A percentile compares a stretch with the other conserved stretches of the same genome.
phyloP scores from a whole-genome alignment of 1,140 invertebrate species.

The Neomicropteryx cornuta region DNA sequence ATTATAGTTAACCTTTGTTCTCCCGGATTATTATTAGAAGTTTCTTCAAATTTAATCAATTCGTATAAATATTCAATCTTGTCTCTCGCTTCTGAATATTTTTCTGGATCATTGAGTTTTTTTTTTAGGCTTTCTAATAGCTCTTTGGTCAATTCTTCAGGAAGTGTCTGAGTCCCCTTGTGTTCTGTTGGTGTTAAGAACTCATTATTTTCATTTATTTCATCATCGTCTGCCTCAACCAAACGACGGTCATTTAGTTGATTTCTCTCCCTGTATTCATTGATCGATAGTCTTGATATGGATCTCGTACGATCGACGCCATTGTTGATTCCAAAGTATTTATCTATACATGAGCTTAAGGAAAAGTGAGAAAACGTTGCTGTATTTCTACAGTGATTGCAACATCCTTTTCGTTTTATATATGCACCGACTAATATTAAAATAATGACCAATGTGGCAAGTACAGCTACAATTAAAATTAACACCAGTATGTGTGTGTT shows the following conservation, averaged over 20 bases:
- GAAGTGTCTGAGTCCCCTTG: constrained; percentile 59
- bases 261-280: constrained; percentile 51
- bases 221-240: constrained; percentile 35
- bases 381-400: constrained; percentile 24
- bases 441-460: constrained; percentile 5
- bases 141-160: constrained; percentile 63
- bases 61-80: constrained; percentile 72
- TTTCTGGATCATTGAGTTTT: constrained; percentile 58
- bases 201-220: constrained; percentile 25
- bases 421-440: constrained; percentile 4
- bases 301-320: constrained; percentile 40
- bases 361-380: constrained; percentile 21
- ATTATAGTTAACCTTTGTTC: constrained; percentile 16
- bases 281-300: constrained; percentile 47
- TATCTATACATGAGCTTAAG: constrained; percentile 19
- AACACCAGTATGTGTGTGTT: constrained; percentile 25
- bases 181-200: constrained; percentile 44
- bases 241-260: constrained; percentile 37
- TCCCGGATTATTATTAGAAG: constrained; percentile 52
- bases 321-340: constrained; percentile 17
- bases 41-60: constrained; percentile 63
- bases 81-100: constrained; percentile 60
- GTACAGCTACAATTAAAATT: constrained; percentile 6
- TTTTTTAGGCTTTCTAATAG: constrained; percentile 55
- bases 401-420: constrained; percentile 24